Conservation (phyloP, 2,888 invertebrate genomes). For the Drosophila putrida region DNA sequence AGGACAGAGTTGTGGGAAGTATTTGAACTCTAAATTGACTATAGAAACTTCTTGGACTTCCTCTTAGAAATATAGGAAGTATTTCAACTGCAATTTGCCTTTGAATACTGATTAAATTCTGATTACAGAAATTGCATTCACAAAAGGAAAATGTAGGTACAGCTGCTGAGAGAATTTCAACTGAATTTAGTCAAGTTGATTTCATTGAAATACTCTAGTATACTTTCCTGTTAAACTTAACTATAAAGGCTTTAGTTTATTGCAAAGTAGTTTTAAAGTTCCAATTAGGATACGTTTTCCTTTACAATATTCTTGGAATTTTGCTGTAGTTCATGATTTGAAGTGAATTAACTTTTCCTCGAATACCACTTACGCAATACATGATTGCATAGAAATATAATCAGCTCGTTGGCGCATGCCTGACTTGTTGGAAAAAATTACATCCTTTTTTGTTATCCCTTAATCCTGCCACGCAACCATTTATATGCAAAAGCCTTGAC, state of each 20-base stretch:
- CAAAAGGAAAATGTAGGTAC: neutral
- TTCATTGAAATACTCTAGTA: neutral
- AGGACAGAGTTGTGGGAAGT: neutral
- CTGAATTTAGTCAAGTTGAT: no score
- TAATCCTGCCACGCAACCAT: conserved; percentile 20
- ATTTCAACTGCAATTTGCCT: neutral
- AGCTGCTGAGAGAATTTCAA: no score
- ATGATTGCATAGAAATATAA: neutral
- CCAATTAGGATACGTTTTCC: no score
- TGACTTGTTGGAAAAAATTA: neutral
- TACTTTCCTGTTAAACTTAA: neutral
- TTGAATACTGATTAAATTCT: neutral
- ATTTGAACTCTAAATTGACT: neutral
- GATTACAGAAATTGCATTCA: neutral
- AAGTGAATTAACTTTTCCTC: neutral
- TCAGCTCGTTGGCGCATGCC: conserved; percentile 4
- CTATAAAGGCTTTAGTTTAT: no score
- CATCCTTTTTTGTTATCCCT: neutral
- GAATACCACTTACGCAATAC: neutral
- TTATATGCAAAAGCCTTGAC: neutral
- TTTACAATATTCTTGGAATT: no score
- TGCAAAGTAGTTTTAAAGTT: no score
- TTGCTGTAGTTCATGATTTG: neutral
- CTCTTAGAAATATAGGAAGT: neutral
- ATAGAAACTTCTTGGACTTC: neutral